Evolutionary conservation across 2,888 invertebrate species (phyloP), one percentile per base, ranked within the genome.

Genomic region (Sarcophaga caerulescens): DNA sequence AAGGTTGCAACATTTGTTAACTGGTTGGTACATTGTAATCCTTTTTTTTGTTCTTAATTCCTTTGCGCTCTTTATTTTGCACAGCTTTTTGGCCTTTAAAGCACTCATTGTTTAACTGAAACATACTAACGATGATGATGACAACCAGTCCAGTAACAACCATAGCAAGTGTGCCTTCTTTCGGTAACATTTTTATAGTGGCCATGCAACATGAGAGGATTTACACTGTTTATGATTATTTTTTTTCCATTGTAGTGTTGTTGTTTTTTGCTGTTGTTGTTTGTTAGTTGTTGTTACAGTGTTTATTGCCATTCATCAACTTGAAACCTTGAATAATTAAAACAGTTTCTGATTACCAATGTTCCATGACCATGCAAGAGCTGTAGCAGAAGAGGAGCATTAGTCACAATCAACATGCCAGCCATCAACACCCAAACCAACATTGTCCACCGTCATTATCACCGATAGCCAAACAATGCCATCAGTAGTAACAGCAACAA

Each of bases 311-410:
- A 92, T 92, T 91, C 92, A 92, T 92, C 92, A 92, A 90, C 91
- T 90, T 91, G 90, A 92, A 92, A 92, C 91, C 92, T 92, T 92
- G 92, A 92, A 92, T 92, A 92, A 92, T 92, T 92, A 92, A 92
- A 91, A 89, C 90, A 90, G 92, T 90, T 92, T 92, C 92, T 92
- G 92, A 92, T 92, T 92, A 92, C 92, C 91, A 91, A 90, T 90
- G 91, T 84, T 78, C 66, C 81, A 75, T 84, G 81, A 68, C 80
- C 84, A 84, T 69, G 68, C 19, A 44, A 35, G 60, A 25, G 19
- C 12, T 45, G 68, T 63, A 5, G 10, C 10, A 66, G 35, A 19
- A 63, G 11, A 44, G 25, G 12, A 47, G 45, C 12, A 63, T 71
- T 35, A 35, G 12, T 47, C 59, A 25, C 23, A 77, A 19, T 19